Base-by-base conservation (phyloP, 2,797 vertebrate genomes). In the Champsocephalus gunnari region DNA sequence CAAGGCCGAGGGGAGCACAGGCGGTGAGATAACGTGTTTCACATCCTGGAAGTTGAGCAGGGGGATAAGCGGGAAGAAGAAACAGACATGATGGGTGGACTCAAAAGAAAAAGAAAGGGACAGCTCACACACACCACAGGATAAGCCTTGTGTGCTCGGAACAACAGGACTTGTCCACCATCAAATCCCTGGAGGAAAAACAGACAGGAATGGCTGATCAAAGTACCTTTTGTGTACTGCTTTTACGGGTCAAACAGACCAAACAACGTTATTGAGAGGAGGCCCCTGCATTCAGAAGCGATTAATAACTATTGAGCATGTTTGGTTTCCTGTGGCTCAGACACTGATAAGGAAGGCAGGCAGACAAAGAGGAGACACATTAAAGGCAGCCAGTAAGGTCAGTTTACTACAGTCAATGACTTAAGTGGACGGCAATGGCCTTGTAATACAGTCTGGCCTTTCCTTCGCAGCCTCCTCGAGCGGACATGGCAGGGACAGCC, bases 261-360 rank as follows among this genome's bases (percentile, higher is more conserved):
- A 90, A 92, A 92, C 82, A 73, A 85, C 80, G 73, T 84, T 83
- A 88, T 79, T 79, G 85, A 76, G 79, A 89, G 73, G 85, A 92
- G 92, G 93, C 89, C 89, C 86, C 74, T 77, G 84, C 81, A 76
- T 89, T 88, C 80, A 87, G 74, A 77, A 80, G 80, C 91, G 80
- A 95, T 95, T 94, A 95, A 95, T 92, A 94, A 93, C 92, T 92
- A 94, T 94, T 93, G 92, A 94, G 87, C 89, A 86, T 90, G 92
- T 93, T 93, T 92, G 88, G 89, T 90, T 94, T 95, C 94, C 94
- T 94, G 94, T 92, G 84, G 87, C 81, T 81, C 91, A 95, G 95
- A 95, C 93, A 73, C 88, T 91, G 92, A 94, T 90, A 86, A 80
- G 93, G 92, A 94, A 92, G 90, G 85, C 85, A 81, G 87, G 89